Evolutionary conservation across 1,140 invertebrate genomes (phyloP).

Genomic region (Dinoponera quadriceps): DNA sequence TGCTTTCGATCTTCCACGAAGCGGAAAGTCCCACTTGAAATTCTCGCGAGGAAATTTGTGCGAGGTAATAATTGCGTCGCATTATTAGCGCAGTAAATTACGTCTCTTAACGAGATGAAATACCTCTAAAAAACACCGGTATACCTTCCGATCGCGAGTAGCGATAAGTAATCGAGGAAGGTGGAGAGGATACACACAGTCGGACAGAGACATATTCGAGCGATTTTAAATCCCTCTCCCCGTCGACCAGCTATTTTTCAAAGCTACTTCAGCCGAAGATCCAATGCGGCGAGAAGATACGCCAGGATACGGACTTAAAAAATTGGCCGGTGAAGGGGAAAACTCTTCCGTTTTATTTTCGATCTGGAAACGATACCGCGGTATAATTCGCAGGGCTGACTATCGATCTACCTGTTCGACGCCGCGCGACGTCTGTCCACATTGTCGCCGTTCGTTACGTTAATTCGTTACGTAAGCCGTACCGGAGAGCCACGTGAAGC

Average conservation of each 20-base stretch:
- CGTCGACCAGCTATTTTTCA: neutral
- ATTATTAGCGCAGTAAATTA: neutral
- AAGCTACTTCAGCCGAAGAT: no score
- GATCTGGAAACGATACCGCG: no score
- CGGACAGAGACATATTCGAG: neutral
- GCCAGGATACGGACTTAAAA: neutral
- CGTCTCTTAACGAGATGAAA: neutral
- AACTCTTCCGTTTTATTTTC: no score
- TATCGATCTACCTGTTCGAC: neutral
- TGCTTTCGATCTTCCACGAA: neutral
- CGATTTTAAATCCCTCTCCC: neutral
- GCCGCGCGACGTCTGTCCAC: neutral
- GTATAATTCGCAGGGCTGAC: neutral
- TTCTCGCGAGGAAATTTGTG: neutral
- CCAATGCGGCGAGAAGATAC: neutral
- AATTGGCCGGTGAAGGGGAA: neutral
- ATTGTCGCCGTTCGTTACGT: neutral
- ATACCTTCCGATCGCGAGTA: neutral
- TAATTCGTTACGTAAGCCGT: constrained; percentile 46
- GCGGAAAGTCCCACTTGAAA: neutral
- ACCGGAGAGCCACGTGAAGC: constrained; percentile 1
- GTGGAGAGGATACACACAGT: neutral
- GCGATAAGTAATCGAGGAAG: neutral
- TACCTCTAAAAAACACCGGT: neutral
- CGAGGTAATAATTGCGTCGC: neutral